phyloP scores from a whole-genome alignment of 2,888 invertebrate species.

The Stenchaetothrips biformis region DNA sequence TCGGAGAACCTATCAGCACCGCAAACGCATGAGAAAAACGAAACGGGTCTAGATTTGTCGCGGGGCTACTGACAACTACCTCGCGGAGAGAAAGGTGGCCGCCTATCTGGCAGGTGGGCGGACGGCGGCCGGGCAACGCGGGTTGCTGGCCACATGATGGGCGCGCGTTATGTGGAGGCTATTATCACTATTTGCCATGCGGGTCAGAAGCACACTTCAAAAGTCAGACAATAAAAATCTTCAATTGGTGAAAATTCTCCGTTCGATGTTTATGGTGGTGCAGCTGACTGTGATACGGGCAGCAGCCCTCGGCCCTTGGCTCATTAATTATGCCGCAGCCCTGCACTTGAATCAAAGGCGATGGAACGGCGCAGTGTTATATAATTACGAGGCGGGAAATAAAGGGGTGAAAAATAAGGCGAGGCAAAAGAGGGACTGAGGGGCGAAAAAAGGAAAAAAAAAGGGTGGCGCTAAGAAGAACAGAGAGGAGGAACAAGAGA shows the following conservation, averaged over 20 bases:
- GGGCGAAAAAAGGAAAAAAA: background rate
- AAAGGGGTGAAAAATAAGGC: conserved; percentile 12
- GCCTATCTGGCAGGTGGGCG: too few species aligned
- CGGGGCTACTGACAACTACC: too few species aligned
- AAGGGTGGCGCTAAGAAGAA: background rate
- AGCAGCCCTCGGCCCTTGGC: background rate
- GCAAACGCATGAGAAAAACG: too few species aligned
- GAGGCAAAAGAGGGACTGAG: background rate
- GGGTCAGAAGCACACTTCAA: too few species aligned
- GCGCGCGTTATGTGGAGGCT: background rate
- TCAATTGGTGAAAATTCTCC: too few species aligned
- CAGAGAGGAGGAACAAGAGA: background rate
- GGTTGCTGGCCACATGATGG: background rate
- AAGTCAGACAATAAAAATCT: too few species aligned
- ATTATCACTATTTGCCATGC: too few species aligned
- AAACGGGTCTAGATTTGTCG: too few species aligned
- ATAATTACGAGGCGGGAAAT: background rate
- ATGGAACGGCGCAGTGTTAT: background rate
- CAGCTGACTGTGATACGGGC: background rate
- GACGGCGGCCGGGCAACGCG: too few species aligned
- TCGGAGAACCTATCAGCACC: too few species aligned
- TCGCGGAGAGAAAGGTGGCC: too few species aligned
- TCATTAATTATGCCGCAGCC: background rate
- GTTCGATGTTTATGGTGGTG: too few species aligned
- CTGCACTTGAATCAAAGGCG: background rate